Percentiles rank a stretch among this genome's conserved stretches.
phyloP scores from a whole-genome alignment of 2,797 vertebrate genomes.

The Dendrocincla fuliginosa region DNA sequence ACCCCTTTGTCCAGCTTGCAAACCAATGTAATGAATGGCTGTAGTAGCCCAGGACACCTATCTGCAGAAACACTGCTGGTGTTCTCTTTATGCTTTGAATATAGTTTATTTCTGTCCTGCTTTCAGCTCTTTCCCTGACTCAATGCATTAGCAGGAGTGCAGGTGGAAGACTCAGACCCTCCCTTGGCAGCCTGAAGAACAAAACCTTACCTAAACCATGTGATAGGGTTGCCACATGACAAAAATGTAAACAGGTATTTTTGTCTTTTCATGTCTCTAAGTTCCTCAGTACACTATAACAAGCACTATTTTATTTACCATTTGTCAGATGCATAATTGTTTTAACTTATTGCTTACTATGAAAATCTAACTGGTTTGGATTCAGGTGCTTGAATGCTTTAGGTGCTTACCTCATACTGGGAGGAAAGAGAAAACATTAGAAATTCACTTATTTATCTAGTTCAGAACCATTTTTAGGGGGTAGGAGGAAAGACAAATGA shows the following conservation, averaged over 20 bases:
- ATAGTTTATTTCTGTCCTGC: background rate
- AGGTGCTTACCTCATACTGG: background rate
- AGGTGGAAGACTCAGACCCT: background rate
- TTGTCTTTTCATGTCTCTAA: background rate
- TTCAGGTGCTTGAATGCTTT: background rate
- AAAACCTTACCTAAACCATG: background rate
- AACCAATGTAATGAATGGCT: background rate
- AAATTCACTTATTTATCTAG: background rate
- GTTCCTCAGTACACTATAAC: background rate
- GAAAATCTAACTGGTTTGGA: background rate
- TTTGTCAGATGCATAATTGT: background rate
- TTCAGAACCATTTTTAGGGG: background rate
- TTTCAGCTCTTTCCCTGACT: background rate
- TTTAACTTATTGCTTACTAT: background rate
- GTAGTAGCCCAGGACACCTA: background rate
- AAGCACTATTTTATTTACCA: background rate
- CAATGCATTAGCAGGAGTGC: background rate
- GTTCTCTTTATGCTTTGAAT: background rate
- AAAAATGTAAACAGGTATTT: background rate
- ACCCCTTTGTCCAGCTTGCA: background rate
- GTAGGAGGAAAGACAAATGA: background rate
- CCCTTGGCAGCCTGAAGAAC: background rate
- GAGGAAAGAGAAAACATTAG: background rate
- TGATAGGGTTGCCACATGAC: background rate
- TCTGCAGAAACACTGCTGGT: background rate